Base-by-base conservation (phyloP, 2,797 vertebrate species). In the Mormyrus hasselquistii region DNA sequence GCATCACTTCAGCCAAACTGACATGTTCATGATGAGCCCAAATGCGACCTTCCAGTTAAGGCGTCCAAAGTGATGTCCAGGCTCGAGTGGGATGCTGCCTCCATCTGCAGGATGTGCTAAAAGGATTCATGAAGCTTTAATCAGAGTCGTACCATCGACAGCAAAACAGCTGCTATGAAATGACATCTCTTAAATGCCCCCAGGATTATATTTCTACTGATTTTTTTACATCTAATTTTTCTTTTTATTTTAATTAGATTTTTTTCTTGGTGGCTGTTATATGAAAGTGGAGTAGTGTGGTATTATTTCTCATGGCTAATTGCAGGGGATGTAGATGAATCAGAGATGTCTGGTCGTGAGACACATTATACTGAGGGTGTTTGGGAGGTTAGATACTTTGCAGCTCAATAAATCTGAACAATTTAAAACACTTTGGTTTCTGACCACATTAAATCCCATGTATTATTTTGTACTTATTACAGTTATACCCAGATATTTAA, bases 391-490 rank as follows among this genome's bases (percentile, higher is more conserved):
- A 14, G n/a, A 8, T 16, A n/a, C 2, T 34, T 8, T 47, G 79
- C 41, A 50, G 19, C 47, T 50, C 47, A 49, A 25, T 84, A 34
- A 34, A 34, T 34, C 29, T 34, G 29, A 34, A 34, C 1, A 34
- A 34, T 34, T 34, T 14, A 14, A 14, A 9, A 5, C 3, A 1
- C n/a, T 84, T 49, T 50, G 19, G 19, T 52, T 29, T 22, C 82
- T 10, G 47, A 84, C 16, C 49, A 84, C 22, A 8, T 25, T 41
- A 22, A 29, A 65, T 65, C 59, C 9, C 79, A 44, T 84, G 41
- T 83, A n/a, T 83, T 83, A 47, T 83, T 83, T 83, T 49, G n/a
- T 49, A 49, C 79, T 49, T 44, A 83, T 49, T 83, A 34, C 79
- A 83, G 44, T 9, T 83, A 22, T 7, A 84, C 9, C 79, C 47